Evolutionary conservation across 2,113 vertebrate genomes (phyloP), one percentile per base, ranked within the genome.

Genomic region (Xenus cinereus): DNA sequence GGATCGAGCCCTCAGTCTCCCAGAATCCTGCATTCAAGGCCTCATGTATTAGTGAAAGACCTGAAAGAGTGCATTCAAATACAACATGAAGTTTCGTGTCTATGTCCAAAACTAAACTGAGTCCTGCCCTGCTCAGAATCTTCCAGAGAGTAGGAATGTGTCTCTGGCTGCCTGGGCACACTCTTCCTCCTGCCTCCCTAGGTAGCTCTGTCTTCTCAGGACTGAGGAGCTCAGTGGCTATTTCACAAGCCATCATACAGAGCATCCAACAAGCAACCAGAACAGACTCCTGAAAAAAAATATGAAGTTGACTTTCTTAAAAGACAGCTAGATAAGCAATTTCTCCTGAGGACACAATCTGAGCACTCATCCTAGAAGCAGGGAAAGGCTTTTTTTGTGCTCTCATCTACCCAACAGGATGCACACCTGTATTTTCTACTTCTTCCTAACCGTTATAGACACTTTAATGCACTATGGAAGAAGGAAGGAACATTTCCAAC

Each of bases 91-190:
- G 0, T 73, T 66, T 59, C 16, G 10, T 84, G 60, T 10, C 14
- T 43, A 4, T 9, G 5, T 71, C 22, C 13, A 71, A 81, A 74
- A 15, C 6, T 1, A 86, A 83, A 62, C 22, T 1, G 3, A 50
- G 32, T 57, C 45, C 19, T 50, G 26, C 18, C 7, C 35, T 17
- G 4, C 23, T 86, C 57, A n/a, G 41, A 43, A 3, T 12, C 30
- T 62, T 13, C 10, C 18, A 77, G 48, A 75, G 12, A 53, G 14
- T 1, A 53, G 24, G 6, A 57, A 1, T 33, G 35, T 0, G 1
- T 39, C 30, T 32, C 37, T 53, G 16, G 14, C 19, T 30, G 8
- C 17, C 33, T 10, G 27, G 26, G 28, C 12, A 3, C 3, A 1
- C 53, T 83, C n/a, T 0, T 1, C 3, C 45, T 76, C 33, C 56